These are phyloP conservation scores for Xiphydria camelus DNA, from an alignment of 2,888 invertebrate species.

Conservation along the genomic window DNA sequence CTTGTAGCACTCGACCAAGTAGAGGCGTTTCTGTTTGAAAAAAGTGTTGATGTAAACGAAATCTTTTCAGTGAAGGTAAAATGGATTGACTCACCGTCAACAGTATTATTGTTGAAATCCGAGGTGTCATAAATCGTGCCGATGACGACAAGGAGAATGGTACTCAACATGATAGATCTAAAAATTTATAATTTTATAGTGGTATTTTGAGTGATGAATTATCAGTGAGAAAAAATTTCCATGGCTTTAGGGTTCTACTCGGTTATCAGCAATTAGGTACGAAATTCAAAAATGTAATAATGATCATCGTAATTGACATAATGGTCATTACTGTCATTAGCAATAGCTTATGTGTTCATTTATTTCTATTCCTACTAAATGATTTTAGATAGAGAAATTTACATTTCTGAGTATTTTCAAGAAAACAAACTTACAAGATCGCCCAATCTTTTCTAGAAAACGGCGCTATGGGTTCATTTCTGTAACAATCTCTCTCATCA, in stretches of 20 bases:
- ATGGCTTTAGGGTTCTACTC: no score
- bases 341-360: no score
- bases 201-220: no score
- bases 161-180: conserved; percentile 4
- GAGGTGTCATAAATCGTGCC: no score
- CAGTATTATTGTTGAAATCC: conserved; percentile 1
- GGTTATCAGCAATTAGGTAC: no score
- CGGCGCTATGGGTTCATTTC: neutral
- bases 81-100: neutral
- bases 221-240: no score
- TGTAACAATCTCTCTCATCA: conserved; percentile 11
- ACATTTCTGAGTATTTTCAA: neutral
- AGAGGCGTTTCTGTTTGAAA: neutral
- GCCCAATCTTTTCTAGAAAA: conserved; percentile 17
- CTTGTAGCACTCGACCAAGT: neutral
- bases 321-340: no score
- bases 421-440: conserved; percentile 21
- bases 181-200: no score
- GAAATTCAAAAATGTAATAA: no score
- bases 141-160: conserved; percentile 5
- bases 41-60: no score
- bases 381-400: neutral
- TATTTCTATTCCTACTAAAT: no score
- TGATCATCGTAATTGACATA: no score
- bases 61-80: neutral